Evolutionary conservation across 2,888 invertebrate genomes (phyloP), one percentile per base, ranked within the genome.

Genomic region (Urechis unicinctus): DNA sequence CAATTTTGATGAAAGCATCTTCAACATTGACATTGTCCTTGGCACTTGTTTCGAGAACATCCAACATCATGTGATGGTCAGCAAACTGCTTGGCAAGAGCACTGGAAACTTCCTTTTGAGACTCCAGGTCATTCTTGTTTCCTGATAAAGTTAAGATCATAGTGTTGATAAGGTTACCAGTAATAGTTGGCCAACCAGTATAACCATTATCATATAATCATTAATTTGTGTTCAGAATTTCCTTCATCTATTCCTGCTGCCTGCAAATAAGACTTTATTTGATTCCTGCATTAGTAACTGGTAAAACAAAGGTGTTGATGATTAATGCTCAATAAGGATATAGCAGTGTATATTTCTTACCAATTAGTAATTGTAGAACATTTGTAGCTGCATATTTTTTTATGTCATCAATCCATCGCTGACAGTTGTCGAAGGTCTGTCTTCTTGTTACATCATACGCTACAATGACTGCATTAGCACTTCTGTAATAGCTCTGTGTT

Each of bases 341-440:
- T 6, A 45, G 21, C 6, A 17, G 17, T 6, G 22, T 45, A 9
- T 50, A 24, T 50, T 36, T 9, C 60, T 77, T 71, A 85, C 95
- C 96, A 61, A 96, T 89, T 64, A 96, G 81, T 44, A 94, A 86
- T 60, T 95, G 85, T 61, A 93, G 85, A 30, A 94, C 91, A 75
- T 90, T 89, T 29, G 89, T 89, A 24, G 93, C 92, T 52, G 96
- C 92, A 74, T 95, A 96, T 71, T 89, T 85, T 65, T 92, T 83
- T 1, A 96, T 91, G 82, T 96, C 96, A 73, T 95, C 95, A 62
- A 96, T 87, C 96, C 96, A 96, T 75, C 91, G 86, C 75, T 91
- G 88, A 96, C 82, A 66, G 36, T 89, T 92, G 61, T 91, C 83
- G 81, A 95, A 96, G 45, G 93, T 88, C 53, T 91, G 87, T 57